Base-by-base conservation (phyloP, 1,140 invertebrate genomes). In the Lethrus apterus region DNA sequence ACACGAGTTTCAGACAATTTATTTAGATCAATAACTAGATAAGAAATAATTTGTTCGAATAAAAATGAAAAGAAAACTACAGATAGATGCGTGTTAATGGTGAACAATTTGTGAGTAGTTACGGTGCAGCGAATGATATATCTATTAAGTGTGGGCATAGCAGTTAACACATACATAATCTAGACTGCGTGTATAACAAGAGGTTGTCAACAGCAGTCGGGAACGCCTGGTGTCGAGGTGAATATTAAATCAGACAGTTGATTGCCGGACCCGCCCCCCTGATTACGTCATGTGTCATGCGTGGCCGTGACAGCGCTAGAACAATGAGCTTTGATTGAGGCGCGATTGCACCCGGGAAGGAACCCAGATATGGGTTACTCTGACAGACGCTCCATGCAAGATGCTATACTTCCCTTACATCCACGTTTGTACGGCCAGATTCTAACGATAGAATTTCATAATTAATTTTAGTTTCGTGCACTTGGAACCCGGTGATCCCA, bases 221-320 rank as follows among this genome's bases (percentile, higher is more conserved):
- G 46, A 50, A 54, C 53, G 57, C 57, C 50, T 46, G 54, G 45
- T 53, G 46, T 51, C 42, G 48, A 57, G 58, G 58, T 62, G 60
- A 62, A 62, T 62, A 62, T 62, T 62, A 62, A 62, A 62, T 62
- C 60, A 62, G 58, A 60, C 60, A 57, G 52, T 57, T 60, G 60
- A 62, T 62, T 62, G 57, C 58, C 51, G 48, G 57, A 57, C 57
- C 55, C 60, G 58, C 60, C 60, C 56, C 58, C 52, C 51, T 54
- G 53, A 62, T 62, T 62, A 62, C 58, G 58, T 62, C 59, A 62
- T 62, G 58, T 62, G 60, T 62, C 55, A 58, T 51, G 54, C 51
- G 56, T 60, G 58, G 44, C 51, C 33, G 31, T 60, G 56, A 57
- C 58, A 57, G 58, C 43, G 38, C 31, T 59, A 59, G 57, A 62